These are phyloP conservation scores for Platichthys flesus DNA, from an alignment of 2,113 vertebrate species.

Conservation along the genomic window DNA sequence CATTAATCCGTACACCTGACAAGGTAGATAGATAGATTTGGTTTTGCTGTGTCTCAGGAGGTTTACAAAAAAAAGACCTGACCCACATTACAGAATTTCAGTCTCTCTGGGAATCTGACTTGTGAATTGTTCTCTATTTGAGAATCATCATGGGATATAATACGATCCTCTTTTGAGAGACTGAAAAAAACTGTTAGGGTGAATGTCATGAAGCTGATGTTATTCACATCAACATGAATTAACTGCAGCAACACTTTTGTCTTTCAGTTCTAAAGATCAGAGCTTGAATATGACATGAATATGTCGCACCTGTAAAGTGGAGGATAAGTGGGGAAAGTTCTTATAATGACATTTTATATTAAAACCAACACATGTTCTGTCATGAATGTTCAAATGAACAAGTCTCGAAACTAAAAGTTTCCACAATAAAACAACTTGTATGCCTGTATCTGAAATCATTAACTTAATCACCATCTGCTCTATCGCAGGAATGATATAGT, in stretches of 20 bases:
- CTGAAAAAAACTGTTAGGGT: constrained; percentile 7
- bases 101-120: constrained; percentile 32
- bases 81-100: constrained; percentile 38
- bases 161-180: not conserved
- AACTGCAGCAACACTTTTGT: not conserved
- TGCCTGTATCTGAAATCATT: not conserved
- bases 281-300: too few species aligned
- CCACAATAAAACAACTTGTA: not conserved
- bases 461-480: not conserved
- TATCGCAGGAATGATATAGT: not conserved
- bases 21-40: not conserved
- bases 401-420: not conserved
- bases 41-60: not conserved
- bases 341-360: not conserved
- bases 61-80: constrained; percentile 7
- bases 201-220: not conserved
- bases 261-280: not conserved
- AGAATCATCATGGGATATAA: not conserved
- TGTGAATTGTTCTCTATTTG: constrained; percentile 26
- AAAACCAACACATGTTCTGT: not conserved
- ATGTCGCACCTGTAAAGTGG: not conserved
- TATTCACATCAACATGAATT: not conserved
- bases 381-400: not conserved
- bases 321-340: too few species aligned
- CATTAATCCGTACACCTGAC: not conserved